Conservation (phyloP, 2,888 invertebrate species). For the Cryptus viduatorius region DNA sequence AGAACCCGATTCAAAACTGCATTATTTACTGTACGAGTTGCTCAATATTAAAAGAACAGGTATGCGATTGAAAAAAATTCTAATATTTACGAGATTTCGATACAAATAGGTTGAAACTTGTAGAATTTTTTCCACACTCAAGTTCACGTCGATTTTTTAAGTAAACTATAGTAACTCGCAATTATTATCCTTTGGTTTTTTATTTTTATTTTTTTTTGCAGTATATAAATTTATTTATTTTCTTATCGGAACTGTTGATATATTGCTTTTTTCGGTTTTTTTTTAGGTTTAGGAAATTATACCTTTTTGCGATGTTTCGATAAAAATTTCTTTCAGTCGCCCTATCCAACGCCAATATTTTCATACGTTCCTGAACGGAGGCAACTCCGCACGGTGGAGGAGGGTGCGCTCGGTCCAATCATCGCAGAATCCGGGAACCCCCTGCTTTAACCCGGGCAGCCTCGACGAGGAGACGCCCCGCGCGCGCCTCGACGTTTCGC, state of each 20-base stretch:
- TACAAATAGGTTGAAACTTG: background rate
- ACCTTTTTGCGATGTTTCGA: background rate
- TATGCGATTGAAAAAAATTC: background rate
- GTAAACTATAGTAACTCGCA: background rate
- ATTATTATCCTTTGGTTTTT: background rate
- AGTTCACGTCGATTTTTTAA: background rate
- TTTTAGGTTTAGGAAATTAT: background rate
- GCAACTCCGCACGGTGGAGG: constrained; percentile 78
- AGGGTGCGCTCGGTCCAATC: constrained; percentile 84
- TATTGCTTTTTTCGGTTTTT: background rate
- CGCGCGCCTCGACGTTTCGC: constrained; percentile 82
- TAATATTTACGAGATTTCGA: background rate
- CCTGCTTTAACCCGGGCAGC: constrained; percentile 88
- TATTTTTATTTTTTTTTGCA: background rate
- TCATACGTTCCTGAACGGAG: constrained; percentile 78
- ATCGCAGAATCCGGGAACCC: constrained; percentile 85
- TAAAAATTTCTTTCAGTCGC: background rate
- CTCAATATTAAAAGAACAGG: background rate
- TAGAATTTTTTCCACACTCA: background rate
- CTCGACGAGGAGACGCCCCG: constrained; percentile 84
- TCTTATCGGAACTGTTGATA: background rate
- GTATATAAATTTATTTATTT: background rate
- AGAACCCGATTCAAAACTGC: constrained; percentile 38
- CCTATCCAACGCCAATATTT: constrained; percentile 1
- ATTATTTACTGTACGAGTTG: background rate